Base-by-base conservation (phyloP, 2,888 invertebrate species). In the Heteropelma amictum region DNA sequence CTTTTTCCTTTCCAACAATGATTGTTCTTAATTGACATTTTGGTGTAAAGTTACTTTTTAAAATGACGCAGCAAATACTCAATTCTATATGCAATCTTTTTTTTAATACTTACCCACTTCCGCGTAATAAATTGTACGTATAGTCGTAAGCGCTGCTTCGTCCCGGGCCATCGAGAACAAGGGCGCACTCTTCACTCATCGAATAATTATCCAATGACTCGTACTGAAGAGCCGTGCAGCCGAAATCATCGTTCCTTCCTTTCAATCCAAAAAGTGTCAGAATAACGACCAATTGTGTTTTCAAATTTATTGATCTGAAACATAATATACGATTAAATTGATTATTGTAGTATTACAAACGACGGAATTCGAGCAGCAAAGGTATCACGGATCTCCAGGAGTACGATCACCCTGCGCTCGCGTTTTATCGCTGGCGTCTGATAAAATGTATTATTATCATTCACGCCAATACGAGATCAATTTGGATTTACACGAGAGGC, bases 61-160 rank as follows among this genome's bases (percentile, higher is more conserved):
- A 10, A 47, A 47, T 47, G n/a, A 5, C 7, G 1, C 2, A 14
- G 7, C 7, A 10, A 10, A 19, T 7, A 45, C 21, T 7, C 8
- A 10, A 2, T 7, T 19, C 7, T 19, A 1, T 19, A 1, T 45
- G 3, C 8, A 21, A 23, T 28, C 2, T n/a, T n/a, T n/a, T n/a
- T n/a, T 63, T 14, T 12, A 49, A 76, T 89, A 95, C 95, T 94
- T 90, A 96, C 96, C 93, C 91, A 82, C 93, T 92, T 79, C 95
- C 95, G 83, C 95, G 92, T 54, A 97, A 92, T 75, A 96, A 91
- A 90, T 96, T 96, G 82, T 95, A 93, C 84, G 94, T 94, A 89
- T 96, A 96, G 90, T 97, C 96, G 84, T 94, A 96, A 12, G 94
- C 93, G 70, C 94, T 95, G 79, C 95, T 94, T 83, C 95, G 92